These are phyloP conservation scores for Himalopsyche anomala DNA, from an alignment of 2,888 invertebrate species.

Conservation along the genomic window DNA sequence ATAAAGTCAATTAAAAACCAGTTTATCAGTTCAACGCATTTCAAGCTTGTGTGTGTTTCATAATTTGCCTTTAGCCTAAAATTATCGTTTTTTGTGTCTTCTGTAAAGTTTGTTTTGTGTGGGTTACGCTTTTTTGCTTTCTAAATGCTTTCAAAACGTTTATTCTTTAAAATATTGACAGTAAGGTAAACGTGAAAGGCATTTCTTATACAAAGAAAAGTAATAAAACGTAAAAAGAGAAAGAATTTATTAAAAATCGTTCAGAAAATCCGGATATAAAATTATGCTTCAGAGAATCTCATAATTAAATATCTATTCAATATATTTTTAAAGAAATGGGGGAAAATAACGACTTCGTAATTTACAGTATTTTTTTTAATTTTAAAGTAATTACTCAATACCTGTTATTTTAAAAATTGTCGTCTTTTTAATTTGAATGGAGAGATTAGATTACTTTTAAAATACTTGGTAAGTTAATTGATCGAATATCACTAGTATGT, in stretches of 20 bases:
- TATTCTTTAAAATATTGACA: neutral
- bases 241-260: neutral
- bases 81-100: too few relatives aligned
- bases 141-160: neutral
- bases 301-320: conserved; percentile 16
- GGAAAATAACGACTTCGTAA: neutral
- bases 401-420: neutral
- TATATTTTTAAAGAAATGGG: neutral
- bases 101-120: too few relatives aligned
- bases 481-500: too few relatives aligned
- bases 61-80: too few relatives aligned
- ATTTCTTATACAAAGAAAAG: conserved; percentile 17
- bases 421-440: too few relatives aligned
- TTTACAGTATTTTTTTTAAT: neutral
- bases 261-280: neutral
- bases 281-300: neutral
- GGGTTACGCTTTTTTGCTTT: too few relatives aligned
- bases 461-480: too few relatives aligned
- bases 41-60: too few relatives aligned
- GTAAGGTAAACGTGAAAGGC: neutral
- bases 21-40: too few relatives aligned
- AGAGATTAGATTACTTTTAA: too few relatives aligned
- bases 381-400: neutral
- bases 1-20: too few relatives aligned
- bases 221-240: neutral